Base-by-base conservation (phyloP, 2,797 vertebrate genomes). In the Picus viridis region DNA sequence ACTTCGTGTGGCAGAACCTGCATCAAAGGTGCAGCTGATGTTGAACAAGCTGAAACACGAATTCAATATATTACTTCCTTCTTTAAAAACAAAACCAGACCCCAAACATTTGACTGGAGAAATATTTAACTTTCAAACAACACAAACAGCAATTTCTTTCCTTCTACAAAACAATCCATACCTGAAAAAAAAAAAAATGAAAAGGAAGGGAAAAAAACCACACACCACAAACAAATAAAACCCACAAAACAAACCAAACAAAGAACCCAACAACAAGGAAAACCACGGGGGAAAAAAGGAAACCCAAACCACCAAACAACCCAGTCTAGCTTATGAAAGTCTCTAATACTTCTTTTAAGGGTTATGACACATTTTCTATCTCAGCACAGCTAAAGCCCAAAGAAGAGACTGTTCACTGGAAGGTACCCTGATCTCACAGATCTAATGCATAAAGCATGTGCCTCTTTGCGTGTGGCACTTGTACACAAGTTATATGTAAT, bases 311-410 rank as follows among this genome's bases (percentile, higher is more conserved):
- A 26, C 26, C 51, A 27, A 56, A 56, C 22, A 34, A 49, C 3
- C 2, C 41, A 59, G 20, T 7, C 36, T 61, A 32, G 70, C 73
- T 91, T 56, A 57, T 7, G 65, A 24, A 89, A 83, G 57, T 19
- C 61, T 34, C 65, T 34, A 74, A 15, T 54, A 36, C 24, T 68
- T 71, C 82, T 62, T 67, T 68, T 30, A 29, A 56, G 86, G 47
- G 39, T 89, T 91, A 92, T 94, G 87, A 91, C 39, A 79, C 88
- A 26, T 56, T 86, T 94, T 83, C 53, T 85, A 53, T 67, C 61
- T 81, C 67, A 90, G 77, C 72, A 54, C 36, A 93, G 43, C 71
- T 63, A 76, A 88, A 92, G 43, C 11, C 41, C 10, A 3, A 81
- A 84, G 64, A 88, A 77, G 57, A 82, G 49, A 72, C 23, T 64